These are phyloP conservation scores for Diadumene lineata DNA, from an alignment of 92 coral and sea anemone genomes.

Conservation along the genomic window DNA sequence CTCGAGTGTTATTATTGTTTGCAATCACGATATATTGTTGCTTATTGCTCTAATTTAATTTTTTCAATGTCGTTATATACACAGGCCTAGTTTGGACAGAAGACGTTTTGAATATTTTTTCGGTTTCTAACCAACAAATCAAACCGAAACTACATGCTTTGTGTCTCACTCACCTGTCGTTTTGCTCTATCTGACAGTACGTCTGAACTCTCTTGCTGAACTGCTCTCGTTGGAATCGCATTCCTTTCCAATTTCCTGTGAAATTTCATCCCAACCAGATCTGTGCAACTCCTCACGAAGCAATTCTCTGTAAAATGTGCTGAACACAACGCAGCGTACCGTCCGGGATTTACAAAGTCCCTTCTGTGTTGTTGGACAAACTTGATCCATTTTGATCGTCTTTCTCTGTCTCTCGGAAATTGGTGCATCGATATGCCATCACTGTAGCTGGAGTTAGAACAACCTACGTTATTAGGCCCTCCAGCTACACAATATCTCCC, in stretches of 20 bases:
- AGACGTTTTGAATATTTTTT: not conserved
- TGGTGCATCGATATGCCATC: conserved; percentile 35
- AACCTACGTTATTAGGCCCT: conserved; percentile 20
- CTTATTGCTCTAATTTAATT: too few species aligned
- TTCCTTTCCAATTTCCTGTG: conserved; percentile 3
- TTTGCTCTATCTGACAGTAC: conserved; percentile 18
- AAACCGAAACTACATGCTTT: not conserved
- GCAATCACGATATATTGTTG: too few species aligned
- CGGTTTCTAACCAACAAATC: not conserved
- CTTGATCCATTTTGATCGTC: conserved; percentile 24
- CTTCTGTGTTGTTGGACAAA: not conserved
- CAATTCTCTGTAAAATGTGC: conserved; percentile 30
- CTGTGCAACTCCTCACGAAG: conserved; percentile 5
- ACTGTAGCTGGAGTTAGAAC: conserved; percentile 35
- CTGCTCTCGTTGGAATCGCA: conserved; percentile 34
- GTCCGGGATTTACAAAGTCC: not conserved
- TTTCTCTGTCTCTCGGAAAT: conserved; percentile 19
- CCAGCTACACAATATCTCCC: conserved; percentile 35
- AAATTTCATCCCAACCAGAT: not conserved
- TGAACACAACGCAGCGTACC: conserved; percentile 31
- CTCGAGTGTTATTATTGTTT: too few species aligned
- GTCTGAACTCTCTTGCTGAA: conserved; percentile 15
- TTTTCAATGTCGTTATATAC: too few species aligned
- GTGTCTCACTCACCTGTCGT: conserved; percentile 28
- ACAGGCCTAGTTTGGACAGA: too few species aligned